Percentiles rank a stretch among this genome's conserved stretches.
These are phyloP conservation scores for Anomalospiza imberbis DNA, from an alignment of 2,797 vertebrate genomes.

Conservation along the genomic window DNA sequence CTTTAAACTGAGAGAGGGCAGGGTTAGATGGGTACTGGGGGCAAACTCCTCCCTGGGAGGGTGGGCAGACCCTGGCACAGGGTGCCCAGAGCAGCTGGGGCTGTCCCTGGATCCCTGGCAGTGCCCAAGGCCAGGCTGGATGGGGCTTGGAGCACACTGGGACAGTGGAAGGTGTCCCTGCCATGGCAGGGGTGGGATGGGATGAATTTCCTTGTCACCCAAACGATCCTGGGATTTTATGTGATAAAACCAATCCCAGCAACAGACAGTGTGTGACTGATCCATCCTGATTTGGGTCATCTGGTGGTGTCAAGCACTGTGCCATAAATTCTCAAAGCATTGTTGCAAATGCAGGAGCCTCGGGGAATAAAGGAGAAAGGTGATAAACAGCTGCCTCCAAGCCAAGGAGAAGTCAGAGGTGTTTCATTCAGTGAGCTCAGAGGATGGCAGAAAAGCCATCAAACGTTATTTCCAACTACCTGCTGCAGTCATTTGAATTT, in stretches of 20 bases:
- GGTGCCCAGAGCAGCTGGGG: neutral
- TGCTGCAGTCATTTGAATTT: neutral
- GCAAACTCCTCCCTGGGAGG: neutral
- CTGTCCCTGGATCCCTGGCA: neutral
- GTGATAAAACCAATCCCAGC: neutral
- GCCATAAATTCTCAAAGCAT: neutral
- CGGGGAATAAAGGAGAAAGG: neutral
- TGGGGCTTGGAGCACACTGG: rapidly evolving
- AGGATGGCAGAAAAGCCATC: neutral
- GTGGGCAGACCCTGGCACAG: rapidly evolving
- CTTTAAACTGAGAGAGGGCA: neutral
- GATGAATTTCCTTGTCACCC: neutral
- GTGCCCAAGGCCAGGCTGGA: neutral
- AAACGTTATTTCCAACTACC: neutral
- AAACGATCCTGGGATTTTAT: neutral
- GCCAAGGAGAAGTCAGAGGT: neutral
- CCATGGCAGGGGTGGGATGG: neutral
- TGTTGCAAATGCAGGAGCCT: neutral
- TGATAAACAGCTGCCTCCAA: neutral
- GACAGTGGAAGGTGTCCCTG: rapidly evolving
- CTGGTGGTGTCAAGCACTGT: neutral
- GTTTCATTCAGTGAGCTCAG: neutral
- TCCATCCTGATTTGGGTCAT: neutral
- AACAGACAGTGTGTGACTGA: neutral
- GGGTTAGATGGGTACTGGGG: neutral